These are phyloP conservation scores for Polydrusus cervinus DNA, from an alignment of 2,888 invertebrate genomes.

Conservation along the genomic window DNA sequence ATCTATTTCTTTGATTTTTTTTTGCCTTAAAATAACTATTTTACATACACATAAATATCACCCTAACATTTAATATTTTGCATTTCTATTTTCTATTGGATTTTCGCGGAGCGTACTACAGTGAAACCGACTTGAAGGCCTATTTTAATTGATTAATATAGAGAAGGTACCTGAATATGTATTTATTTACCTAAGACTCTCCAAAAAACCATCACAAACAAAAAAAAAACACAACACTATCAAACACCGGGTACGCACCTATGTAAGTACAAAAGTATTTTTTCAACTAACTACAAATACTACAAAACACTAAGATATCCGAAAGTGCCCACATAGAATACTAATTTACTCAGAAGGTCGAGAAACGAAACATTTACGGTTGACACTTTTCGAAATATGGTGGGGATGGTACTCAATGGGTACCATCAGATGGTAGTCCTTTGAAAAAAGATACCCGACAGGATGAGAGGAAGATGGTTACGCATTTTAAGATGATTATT, in stretches of 20 bases:
- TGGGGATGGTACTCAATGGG: slow-evolving; percentile 52
- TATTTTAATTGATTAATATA: too few species aligned
- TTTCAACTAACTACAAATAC: slow-evolving; percentile 22
- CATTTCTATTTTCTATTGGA: too few species aligned
- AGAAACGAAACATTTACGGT: slow-evolving; percentile 24
- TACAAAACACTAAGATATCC: slow-evolving; percentile 37
- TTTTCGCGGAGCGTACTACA: too few species aligned
- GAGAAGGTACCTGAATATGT: too few species aligned
- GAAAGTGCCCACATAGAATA: slow-evolving; percentile 57
- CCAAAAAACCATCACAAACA: slow-evolving; percentile 33
- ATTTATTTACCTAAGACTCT: slow-evolving; percentile 27
- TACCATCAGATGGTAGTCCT: slow-evolving; percentile 42
- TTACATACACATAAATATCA: too few species aligned
- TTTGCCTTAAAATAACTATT: too few species aligned
- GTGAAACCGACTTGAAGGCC: too few species aligned
- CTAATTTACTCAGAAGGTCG: slow-evolving; percentile 56
- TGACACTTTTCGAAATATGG: slow-evolving; percentile 42
- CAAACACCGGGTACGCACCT: background rate
- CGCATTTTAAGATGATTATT: slow-evolving; percentile 55
- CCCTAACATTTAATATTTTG: too few species aligned
- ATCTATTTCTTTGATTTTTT: too few species aligned
- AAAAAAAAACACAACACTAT: slow-evolving; percentile 11
- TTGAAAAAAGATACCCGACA: slow-evolving; percentile 58
- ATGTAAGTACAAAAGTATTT: slow-evolving; percentile 24
- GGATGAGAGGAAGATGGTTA: slow-evolving; percentile 57